These are phyloP conservation scores for Vanessa tameamea DNA, from an alignment of 1,140 invertebrate genomes.

Conservation along the genomic window DNA sequence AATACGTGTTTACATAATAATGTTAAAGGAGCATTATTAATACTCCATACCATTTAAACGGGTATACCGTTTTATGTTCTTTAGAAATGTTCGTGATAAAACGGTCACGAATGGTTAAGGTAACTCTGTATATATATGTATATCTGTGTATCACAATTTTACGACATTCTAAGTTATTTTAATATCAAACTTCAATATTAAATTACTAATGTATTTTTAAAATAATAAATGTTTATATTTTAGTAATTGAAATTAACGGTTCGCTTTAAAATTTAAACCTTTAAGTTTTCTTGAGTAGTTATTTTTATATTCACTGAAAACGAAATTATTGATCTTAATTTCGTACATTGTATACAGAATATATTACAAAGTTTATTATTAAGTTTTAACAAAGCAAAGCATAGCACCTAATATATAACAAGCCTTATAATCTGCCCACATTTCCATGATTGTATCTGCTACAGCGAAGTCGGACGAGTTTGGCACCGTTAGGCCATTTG, in stretches of 20 bases:
- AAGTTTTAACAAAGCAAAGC: not conserved
- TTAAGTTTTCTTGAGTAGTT: too few relatives aligned
- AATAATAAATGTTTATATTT: too few relatives aligned
- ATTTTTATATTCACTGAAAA: too few relatives aligned
- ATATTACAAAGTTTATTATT: not conserved
- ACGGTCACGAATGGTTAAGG: not conserved
- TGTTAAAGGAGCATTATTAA: conserved; percentile 1
- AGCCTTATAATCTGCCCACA: conserved; percentile 2
- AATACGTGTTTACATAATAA: not conserved
- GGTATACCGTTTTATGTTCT: not conserved
- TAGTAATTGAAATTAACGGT: too few relatives aligned
- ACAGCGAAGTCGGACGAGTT: conserved; percentile 3
- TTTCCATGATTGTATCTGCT: conserved; percentile 12
- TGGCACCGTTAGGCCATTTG: conserved; percentile 28
- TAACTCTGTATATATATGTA: too few relatives aligned
- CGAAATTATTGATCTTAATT: too few relatives aligned
- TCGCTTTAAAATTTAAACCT: too few relatives aligned
- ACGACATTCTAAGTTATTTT: too few relatives aligned
- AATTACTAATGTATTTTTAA: too few relatives aligned
- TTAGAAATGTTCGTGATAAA: conserved; percentile 6
- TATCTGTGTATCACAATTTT: not conserved
- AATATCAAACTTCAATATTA: too few relatives aligned
- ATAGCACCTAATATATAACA: not conserved
- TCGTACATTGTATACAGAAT: not conserved
- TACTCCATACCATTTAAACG: not conserved